Base-by-base conservation (phyloP, 1,140 invertebrate genomes). In the Orchesella cincta region DNA sequence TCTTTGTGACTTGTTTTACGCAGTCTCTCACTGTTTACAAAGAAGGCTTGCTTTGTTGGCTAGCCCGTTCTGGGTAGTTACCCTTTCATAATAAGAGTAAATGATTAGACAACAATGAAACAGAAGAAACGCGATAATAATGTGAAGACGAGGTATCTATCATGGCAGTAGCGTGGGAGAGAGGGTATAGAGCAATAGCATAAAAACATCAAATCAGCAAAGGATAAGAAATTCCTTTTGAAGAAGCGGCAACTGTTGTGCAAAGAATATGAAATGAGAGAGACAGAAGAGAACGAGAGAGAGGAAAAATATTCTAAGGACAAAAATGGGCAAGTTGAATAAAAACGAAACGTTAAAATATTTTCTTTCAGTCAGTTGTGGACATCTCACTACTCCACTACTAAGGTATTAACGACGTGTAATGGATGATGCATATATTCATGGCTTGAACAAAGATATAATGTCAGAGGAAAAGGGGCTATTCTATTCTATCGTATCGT, bases 1-100 rank as follows among this genome's bases (percentile, higher is more conserved):
- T n/a, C n/a, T n/a, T n/a, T n/a, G n/a, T n/a, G n/a, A n/a, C n/a
- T n/a, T n/a, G n/a, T n/a, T n/a, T n/a, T n/a, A n/a, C n/a, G n/a
- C n/a, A n/a, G n/a, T n/a, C n/a, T n/a, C n/a, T n/a, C n/a, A n/a
- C n/a, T n/a, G n/a, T n/a, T n/a, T n/a, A n/a, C n/a, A n/a, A n/a
- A 23, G 23, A 57, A 57, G 8, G 54, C 8, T 57, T 57, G 23
- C 23, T 57, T 57, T 57, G 23, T 57, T 18, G 54, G 54, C n/a
- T n/a, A n/a, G n/a, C n/a, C n/a, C 54, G 54, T 57, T 57, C 54
- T n/a, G 54, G 54, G 54, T 57, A 57, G 54, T 57, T 57, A n/a
- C 14, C 54, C 26, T 23, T 26, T 23, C 54, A 26, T 57, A 57
- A 57, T 57, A 23, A 5, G 3, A 57, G 26, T 57, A 57, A 57